A percentile compares a stretch with the other conserved stretches of the same genome.
Conservation (phyloP, 2,888 invertebrate genomes). For the Dryobota labecula region DNA sequence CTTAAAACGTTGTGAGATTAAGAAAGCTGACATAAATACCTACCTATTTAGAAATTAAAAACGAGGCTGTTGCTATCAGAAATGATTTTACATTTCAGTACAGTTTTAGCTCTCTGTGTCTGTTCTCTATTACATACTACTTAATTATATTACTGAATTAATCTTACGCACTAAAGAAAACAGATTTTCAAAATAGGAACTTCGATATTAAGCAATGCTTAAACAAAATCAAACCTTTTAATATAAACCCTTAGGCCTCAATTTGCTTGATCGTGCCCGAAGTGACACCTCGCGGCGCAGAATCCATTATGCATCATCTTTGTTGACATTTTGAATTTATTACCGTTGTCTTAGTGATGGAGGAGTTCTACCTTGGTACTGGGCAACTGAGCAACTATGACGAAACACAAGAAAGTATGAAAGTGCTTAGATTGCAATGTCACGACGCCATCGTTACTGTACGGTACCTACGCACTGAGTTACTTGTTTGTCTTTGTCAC, state of each 20-base stretch:
- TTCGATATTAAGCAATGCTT: not conserved
- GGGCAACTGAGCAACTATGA: conserved; percentile 55
- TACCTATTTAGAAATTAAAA: not conserved
- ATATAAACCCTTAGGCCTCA: conserved; percentile 24
- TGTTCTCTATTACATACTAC: too few relatives aligned
- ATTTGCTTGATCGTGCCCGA: conserved; percentile 59
- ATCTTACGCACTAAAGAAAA: not conserved
- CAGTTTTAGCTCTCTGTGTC: too few relatives aligned
- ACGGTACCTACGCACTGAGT: conserved; percentile 34
- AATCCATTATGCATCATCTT: conserved; percentile 86
- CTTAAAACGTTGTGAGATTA: not conserved
- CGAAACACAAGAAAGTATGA: conserved; percentile 69
- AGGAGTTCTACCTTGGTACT: conserved; percentile 75
- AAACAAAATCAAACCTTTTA: conserved; percentile 35
- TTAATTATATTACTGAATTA: too few relatives aligned
- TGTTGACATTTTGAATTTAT: conserved; percentile 87
- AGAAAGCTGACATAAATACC: conserved; percentile 1
- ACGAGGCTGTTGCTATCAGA: not conserved
- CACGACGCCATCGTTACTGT: conserved; percentile 55
- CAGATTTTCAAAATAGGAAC: not conserved
- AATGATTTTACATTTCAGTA: not conserved
- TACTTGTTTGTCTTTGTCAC: conserved; percentile 57
- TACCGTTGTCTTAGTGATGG: conserved; percentile 82
- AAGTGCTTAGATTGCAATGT: conserved; percentile 65
- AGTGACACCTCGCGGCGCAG: conserved; percentile 79